These are phyloP conservation scores for Drosophila lacteicornis DNA, from an alignment of 1,140 invertebrate genomes.

Conservation along the genomic window DNA sequence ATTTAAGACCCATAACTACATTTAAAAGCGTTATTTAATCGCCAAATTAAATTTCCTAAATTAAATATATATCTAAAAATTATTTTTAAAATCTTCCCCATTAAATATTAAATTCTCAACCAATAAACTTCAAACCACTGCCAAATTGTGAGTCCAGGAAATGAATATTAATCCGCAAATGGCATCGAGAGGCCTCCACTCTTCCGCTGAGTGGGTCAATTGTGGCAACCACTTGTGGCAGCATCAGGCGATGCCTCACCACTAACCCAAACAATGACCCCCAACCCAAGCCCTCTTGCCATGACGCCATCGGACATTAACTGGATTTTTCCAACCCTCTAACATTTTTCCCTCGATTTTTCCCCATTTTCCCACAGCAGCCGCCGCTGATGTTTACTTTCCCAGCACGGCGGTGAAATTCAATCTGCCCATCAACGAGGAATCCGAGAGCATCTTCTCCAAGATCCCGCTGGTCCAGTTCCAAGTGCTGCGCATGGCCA, in stretches of 20 bases:
- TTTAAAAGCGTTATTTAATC: no score
- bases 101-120: background rate
- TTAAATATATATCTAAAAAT: background rate
- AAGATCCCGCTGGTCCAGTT: constrained; percentile 82
- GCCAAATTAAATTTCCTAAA: background rate
- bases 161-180: constrained; percentile 30
- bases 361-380: constrained; percentile 3
- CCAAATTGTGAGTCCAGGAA: background rate
- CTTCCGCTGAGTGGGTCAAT: constrained; percentile 37
- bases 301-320: constrained; percentile 47
- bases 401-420: constrained; percentile 75
- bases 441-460: constrained; percentile 81
- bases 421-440: constrained; percentile 79
- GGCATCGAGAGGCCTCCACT: constrained; percentile 6
- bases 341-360: constrained; percentile 11
- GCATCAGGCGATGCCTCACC: background rate
- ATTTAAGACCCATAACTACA: background rate
- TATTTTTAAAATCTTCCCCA: no score
- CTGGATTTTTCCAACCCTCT: constrained; percentile 15
- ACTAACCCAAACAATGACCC: constrained; percentile 13
- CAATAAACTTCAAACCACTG: background rate
- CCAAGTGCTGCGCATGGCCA: constrained; percentile 64
- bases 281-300: background rate
- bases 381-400: constrained; percentile 80
- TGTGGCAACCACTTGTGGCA: constrained; percentile 50